Evolutionary conservation across 2,113 vertebrate species (phyloP).

Genomic region (Pteruthius melanotis): DNA sequence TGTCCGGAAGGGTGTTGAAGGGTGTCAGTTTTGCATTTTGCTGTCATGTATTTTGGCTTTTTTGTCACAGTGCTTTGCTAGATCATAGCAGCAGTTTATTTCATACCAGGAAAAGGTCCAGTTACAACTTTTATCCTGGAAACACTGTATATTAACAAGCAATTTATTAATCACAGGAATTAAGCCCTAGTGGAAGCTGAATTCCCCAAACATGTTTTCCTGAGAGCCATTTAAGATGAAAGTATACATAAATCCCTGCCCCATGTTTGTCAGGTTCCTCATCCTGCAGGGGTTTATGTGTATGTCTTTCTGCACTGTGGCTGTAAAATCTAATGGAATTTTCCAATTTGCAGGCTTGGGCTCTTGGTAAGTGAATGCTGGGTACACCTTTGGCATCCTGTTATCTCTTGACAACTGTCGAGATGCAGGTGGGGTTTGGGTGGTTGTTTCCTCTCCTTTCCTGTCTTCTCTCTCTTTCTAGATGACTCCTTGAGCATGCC

Average conservation of each 20-base stretch:
- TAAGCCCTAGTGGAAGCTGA: neutral
- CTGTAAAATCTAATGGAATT: neutral
- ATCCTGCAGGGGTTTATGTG: neutral
- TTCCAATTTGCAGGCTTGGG: neutral
- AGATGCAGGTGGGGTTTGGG: neutral
- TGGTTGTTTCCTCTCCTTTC: neutral
- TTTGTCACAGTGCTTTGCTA: neutral
- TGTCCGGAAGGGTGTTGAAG: neutral
- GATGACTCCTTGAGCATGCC: constrained; percentile 97
- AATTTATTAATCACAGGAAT: neutral
- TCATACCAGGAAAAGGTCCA: neutral
- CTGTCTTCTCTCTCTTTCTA: constrained; percentile 45
- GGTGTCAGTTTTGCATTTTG: neutral
- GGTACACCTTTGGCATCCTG: neutral
- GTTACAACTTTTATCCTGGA: neutral
- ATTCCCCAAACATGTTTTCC: neutral
- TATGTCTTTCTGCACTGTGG: neutral
- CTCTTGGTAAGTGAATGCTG: neutral
- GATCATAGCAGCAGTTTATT: neutral
- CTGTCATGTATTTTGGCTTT: neutral
- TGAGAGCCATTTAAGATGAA: neutral
- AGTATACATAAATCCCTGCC: neutral
- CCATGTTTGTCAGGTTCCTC: neutral
- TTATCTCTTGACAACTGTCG: neutral
- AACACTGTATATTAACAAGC: neutral